Evolutionary conservation across 2,113 vertebrate species (phyloP).

Genomic region (Egretta garzetta): DNA sequence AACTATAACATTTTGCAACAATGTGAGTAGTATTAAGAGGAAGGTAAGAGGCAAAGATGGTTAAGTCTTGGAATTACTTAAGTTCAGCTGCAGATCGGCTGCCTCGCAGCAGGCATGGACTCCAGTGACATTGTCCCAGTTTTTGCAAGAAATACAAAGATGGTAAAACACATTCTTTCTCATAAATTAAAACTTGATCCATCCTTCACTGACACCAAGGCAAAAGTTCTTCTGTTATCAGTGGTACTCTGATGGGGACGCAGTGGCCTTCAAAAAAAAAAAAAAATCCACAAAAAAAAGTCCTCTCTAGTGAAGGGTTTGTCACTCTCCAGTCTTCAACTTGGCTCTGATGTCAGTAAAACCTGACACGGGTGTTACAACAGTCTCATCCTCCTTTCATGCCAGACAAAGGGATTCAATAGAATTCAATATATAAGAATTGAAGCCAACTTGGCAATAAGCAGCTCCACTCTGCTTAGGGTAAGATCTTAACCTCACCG

Average conservation of each 20-base stretch:
- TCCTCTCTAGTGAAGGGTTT: constrained; percentile 2
- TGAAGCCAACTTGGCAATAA: constrained; percentile 34
- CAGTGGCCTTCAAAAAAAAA: not conserved
- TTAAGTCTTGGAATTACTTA: not conserved
- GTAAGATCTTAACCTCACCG: constrained; percentile 7
- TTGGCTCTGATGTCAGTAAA: constrained; percentile 48
- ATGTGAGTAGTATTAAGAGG: not conserved
- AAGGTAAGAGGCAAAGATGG: not conserved
- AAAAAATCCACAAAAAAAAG: not conserved
- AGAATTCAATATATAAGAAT: constrained; percentile 29
- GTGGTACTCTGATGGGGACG: not conserved
- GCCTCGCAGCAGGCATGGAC: not conserved
- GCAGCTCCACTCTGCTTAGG: not conserved
- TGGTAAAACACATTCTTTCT: not conserved
- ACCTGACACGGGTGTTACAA: not conserved
- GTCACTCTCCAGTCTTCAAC: not conserved
- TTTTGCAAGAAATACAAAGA: not conserved
- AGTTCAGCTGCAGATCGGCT: not conserved
- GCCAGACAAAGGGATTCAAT: constrained; percentile 53
- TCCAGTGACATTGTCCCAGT: not conserved
- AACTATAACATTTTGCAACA: constrained; percentile 18
- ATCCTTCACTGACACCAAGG: not conserved
- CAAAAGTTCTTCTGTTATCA: not conserved
- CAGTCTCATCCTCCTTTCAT: not conserved
- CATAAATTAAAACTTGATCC: not conserved